Conservation (phyloP, 2,797 vertebrate genomes). For the Ctenochaetus hawaiiensis region DNA sequence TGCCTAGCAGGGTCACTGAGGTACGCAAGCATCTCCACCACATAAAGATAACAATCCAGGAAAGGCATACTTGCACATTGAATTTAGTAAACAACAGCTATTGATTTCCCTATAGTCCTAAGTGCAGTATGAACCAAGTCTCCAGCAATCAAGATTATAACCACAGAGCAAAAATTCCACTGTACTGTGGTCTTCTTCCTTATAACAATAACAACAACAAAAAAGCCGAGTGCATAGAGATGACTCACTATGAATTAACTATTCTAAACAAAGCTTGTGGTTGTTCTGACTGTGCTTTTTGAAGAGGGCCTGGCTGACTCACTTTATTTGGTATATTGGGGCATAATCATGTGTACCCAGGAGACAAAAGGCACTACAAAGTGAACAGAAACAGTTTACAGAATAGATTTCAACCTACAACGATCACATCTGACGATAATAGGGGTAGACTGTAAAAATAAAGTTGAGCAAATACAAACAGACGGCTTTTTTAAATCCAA, state of each 20-base stretch:
- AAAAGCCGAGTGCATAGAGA: conserved; percentile 13
- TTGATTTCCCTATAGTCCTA: conserved; percentile 43
- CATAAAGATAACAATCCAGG: not conserved
- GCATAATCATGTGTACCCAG: not conserved
- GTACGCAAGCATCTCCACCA: not conserved
- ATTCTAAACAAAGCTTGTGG: conserved; percentile 43
- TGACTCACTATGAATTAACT: conserved; percentile 57
- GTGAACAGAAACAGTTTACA: not conserved
- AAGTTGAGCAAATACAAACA: not conserved
- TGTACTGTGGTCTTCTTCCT: conserved; percentile 1
- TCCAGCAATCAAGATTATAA: conserved; percentile 18
- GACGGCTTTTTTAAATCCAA: not conserved
- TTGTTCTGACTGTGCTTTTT: conserved; percentile 13
- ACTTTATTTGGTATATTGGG: conserved; percentile 7
- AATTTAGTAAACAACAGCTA: conserved; percentile 31
- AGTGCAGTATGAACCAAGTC: conserved; percentile 56
- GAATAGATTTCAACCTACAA: not conserved
- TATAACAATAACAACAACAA: conserved; percentile 19
- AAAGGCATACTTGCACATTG: not conserved
- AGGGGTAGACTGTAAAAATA: not conserved
- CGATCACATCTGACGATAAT: not conserved
- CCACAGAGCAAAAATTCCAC: conserved; percentile 16
- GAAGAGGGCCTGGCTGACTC: not conserved
- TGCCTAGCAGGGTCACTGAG: not conserved
- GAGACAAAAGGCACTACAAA: not conserved